phyloP scores from a whole-genome alignment of 64 coral and sea anemone species.

The Dendrophyllia cribrosa region DNA sequence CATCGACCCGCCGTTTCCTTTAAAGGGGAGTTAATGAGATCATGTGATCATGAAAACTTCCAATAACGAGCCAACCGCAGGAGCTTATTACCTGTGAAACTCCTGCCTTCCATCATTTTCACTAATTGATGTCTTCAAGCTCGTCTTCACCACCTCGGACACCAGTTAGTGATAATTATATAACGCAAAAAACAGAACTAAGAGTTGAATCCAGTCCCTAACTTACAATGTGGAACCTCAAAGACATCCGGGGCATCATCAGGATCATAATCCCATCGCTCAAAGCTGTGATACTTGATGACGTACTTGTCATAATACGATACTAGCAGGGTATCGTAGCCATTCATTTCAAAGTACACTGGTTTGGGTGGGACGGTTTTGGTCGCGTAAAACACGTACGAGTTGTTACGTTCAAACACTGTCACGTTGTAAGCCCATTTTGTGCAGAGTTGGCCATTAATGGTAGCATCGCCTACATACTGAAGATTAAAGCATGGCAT shows the following conservation, averaged over 20 bases:
- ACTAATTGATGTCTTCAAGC: no score
- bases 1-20: no score
- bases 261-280: constrained; percentile 75
- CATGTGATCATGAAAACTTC: no score
- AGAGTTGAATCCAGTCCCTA: background rate
- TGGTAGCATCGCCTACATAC: constrained; percentile 64
- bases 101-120: no score
- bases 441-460: constrained; percentile 65
- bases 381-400: constrained; percentile 80
- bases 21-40: no score
- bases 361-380: constrained; percentile 80
- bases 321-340: constrained; percentile 82
- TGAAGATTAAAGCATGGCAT: background rate
- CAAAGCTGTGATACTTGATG: constrained; percentile 75
- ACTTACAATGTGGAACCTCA: constrained; percentile 84
- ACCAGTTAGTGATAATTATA: background rate
- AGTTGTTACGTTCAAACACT: constrained; percentile 79
- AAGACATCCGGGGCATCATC: constrained; percentile 67
- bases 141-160: no score
- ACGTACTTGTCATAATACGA: constrained; percentile 91
- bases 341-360: constrained; percentile 86
- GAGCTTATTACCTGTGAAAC: no score
- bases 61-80: no score
- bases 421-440: constrained; percentile 82
- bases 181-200: background rate